Evolutionary conservation across 37 sponge, comb jelly and placozoan genomes (phyloP).

Genomic region (Spongia lamella): DNA sequence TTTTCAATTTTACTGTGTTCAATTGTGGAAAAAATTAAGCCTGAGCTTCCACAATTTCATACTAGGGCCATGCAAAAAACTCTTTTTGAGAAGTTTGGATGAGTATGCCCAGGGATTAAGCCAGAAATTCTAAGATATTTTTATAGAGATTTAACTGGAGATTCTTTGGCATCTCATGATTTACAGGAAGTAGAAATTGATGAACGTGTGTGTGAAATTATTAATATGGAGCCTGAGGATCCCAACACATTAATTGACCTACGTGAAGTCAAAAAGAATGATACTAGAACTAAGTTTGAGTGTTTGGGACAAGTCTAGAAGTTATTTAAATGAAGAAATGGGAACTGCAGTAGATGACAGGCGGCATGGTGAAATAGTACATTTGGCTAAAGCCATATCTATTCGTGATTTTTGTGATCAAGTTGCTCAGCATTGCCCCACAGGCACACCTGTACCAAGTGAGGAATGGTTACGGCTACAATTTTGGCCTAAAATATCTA

Average conservation of each 20-base stretch:
- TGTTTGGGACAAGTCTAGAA: background rate
- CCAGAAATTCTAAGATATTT: conserved; percentile 18
- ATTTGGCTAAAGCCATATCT: conserved; percentile 31
- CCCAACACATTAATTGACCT: conserved; percentile 21
- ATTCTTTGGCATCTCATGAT: conserved; percentile 12
- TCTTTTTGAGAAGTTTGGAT: conserved; percentile 21
- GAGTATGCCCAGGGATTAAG: conserved; percentile 9
- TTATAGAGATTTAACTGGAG: conserved; percentile 23
- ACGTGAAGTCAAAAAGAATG: background rate
- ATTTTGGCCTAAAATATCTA: conserved; percentile 23
- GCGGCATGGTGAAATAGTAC: conserved; percentile 20
- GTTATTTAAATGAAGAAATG: background rate
- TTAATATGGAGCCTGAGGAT: conserved; percentile 25
- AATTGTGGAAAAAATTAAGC: conserved; percentile 25
- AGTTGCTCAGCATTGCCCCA: background rate
- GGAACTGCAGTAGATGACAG: conserved; percentile 27
- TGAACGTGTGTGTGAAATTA: conserved; percentile 6
- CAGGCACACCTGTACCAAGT: conserved; percentile 22
- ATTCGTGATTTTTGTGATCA: conserved; percentile 14
- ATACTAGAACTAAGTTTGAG: conserved; percentile 13
- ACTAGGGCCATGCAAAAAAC: conserved; percentile 20
- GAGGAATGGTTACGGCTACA: conserved; percentile 18
- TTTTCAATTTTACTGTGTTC: too few relatives aligned
- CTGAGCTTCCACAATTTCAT: conserved; percentile 2
- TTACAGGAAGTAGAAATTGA: conserved; percentile 20